Evolutionary conservation across 2,797 vertebrate species (phyloP).

Genomic region (Manis pentadactyla): DNA sequence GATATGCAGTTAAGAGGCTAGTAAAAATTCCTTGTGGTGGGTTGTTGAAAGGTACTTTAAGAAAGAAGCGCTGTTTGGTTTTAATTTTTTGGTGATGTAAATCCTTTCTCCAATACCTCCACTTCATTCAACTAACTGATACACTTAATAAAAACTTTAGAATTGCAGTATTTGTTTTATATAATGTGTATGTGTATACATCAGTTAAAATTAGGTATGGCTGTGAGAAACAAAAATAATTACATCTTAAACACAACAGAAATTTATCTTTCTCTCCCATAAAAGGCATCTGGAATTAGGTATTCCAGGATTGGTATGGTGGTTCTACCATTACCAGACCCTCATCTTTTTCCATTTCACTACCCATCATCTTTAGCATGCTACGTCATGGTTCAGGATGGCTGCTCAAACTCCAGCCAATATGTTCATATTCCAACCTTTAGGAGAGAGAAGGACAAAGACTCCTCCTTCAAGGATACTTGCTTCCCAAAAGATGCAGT

Average conservation of each 20-base stretch:
- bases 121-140: background rate
- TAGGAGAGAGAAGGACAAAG: background rate
- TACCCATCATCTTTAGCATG: background rate
- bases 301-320: background rate
- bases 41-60: background rate
- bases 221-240: slow-evolving; percentile 11
- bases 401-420: background rate
- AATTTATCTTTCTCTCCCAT: background rate
- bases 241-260: background rate
- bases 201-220: background rate
- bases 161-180: background rate
- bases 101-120: background rate
- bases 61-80: background rate
- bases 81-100: background rate
- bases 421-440: background rate
- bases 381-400: background rate
- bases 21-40: background rate
- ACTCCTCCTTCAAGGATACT: background rate
- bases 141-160: background rate
- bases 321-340: background rate
- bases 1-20: background rate
- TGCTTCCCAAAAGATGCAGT: background rate
- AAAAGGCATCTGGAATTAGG: background rate
- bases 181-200: background rate
- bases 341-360: background rate